phyloP scores from a whole-genome alignment of 2,797 vertebrate genomes.

The Taenioides sp. region DNA sequence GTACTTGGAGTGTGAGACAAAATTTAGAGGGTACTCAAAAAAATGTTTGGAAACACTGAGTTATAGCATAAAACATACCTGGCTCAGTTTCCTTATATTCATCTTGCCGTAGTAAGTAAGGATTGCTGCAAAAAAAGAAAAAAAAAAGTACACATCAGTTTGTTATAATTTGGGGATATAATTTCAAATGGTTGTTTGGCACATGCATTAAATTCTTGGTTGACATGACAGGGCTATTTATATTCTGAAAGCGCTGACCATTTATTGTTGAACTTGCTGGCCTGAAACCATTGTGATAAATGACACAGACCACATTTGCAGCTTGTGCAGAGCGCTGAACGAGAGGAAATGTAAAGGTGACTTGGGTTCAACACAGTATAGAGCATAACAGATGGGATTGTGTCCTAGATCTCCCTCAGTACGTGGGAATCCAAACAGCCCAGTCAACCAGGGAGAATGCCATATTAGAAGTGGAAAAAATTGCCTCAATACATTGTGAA shows the following conservation, averaged over 20 bases:
- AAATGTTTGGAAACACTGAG: no score
- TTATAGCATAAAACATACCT: not conserved
- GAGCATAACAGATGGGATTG: slow-evolving; percentile 56
- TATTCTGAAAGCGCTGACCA: slow-evolving; percentile 36
- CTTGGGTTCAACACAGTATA: slow-evolving; percentile 43
- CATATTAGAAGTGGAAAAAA: slow-evolving; percentile 15
- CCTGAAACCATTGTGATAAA: slow-evolving; percentile 47
- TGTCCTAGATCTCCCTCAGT: slow-evolving; percentile 28
- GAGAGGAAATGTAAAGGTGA: slow-evolving; percentile 56
- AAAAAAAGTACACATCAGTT: not conserved
- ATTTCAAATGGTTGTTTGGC: slow-evolving; percentile 4
- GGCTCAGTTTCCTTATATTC: not conserved
- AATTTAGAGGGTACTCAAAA: no score
- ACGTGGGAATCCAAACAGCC: slow-evolving; percentile 46
- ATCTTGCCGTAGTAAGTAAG: not conserved
- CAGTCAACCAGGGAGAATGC: slow-evolving; percentile 17
- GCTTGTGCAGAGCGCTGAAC: slow-evolving; percentile 39
- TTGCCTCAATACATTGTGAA: not conserved
- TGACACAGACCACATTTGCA: slow-evolving; percentile 20
- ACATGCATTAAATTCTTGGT: slow-evolving; percentile 17
- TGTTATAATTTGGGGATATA: slow-evolving; percentile 6
- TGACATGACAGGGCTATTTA: slow-evolving; percentile 25
- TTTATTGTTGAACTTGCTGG: slow-evolving; percentile 35
- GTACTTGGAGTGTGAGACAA: no score
- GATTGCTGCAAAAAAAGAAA: not conserved